Percentiles rank a stretch among this genome's conserved stretches.
phyloP scores from a whole-genome alignment of 2,888 invertebrate genomes.

The Drosophila imparisetae region DNA sequence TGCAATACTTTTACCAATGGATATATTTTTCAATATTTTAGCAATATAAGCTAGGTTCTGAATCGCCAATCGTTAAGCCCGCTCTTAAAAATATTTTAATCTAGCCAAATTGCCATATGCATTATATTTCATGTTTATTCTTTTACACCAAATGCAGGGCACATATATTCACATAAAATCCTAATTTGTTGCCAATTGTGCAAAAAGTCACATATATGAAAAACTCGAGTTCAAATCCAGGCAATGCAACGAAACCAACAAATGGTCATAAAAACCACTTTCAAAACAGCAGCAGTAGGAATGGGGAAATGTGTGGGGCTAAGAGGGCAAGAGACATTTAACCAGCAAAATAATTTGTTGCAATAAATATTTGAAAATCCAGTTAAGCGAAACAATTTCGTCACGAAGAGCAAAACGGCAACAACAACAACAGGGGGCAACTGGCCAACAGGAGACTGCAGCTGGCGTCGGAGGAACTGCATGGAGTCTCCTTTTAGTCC shows the following conservation, averaged over 20 bases:
- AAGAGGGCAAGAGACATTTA: conserved; percentile 42
- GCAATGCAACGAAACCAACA: conserved; percentile 56
- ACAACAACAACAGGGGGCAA: conserved; percentile 20
- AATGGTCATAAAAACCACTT: conserved; percentile 72
- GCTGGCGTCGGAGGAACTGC: conserved; percentile 10
- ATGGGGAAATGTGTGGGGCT: neutral
- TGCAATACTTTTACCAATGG: neutral
- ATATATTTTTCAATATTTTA: neutral
- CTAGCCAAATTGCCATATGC: neutral
- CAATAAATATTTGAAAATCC: conserved; percentile 82
- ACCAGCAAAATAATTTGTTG: conserved; percentile 76
- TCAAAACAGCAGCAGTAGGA: conserved; percentile 5
- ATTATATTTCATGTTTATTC: neutral
- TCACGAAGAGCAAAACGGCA: conserved; percentile 63
- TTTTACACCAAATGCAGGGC: neutral
- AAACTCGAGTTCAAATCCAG: conserved; percentile 47
- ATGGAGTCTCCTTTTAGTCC: conserved; percentile 12
- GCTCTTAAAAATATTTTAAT: neutral
- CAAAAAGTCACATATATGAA: conserved; percentile 32
- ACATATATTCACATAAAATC: conserved; percentile 17
- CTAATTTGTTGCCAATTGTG: conserved; percentile 58
- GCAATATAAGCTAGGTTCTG: neutral
- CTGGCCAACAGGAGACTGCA: conserved; percentile 32
- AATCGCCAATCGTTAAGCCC: neutral
- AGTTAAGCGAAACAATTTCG: conserved; percentile 81